These are phyloP conservation scores for Scaptomyza montana DNA, from an alignment of 1,140 invertebrate species.

Conservation along the genomic window DNA sequence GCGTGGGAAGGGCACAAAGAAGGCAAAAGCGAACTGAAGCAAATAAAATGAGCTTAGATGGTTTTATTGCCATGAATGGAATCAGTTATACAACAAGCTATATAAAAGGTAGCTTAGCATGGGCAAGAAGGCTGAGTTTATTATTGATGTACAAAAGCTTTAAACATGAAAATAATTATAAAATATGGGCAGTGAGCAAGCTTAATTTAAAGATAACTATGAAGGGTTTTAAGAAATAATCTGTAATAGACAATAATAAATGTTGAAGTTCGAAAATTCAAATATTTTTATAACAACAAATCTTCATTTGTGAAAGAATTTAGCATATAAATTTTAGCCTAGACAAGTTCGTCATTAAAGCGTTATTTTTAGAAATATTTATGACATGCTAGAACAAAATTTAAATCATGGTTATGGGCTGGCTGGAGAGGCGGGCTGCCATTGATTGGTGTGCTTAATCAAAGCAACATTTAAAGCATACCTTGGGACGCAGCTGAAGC, in stretches of 20 bases:
- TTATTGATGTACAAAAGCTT: slow-evolving; percentile 9
- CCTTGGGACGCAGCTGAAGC: slow-evolving; percentile 26
- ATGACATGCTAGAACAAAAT: slow-evolving; percentile 6
- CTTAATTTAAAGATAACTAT: not conserved
- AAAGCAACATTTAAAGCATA: slow-evolving; percentile 50
- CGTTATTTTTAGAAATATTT: slow-evolving; percentile 18
- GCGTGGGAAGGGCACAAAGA: slow-evolving; percentile 10
- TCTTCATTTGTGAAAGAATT: too few species aligned
- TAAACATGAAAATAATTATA: slow-evolving; percentile 3
- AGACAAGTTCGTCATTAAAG: not conserved
- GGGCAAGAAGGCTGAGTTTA: not conserved
- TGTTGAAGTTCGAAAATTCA: too few species aligned
- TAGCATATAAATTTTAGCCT: not conserved
- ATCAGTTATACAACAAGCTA: slow-evolving; percentile 16
- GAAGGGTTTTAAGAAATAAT: too few species aligned
- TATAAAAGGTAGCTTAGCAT: slow-evolving; percentile 22
- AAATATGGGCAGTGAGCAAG: not conserved
- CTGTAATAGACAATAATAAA: too few species aligned
- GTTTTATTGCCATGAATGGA: slow-evolving; percentile 30
- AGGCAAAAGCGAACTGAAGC: slow-evolving; percentile 12
- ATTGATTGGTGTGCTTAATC: slow-evolving; percentile 50
- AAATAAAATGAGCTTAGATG: slow-evolving; percentile 39
- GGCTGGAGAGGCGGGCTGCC: slow-evolving; percentile 7
- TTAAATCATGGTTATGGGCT: slow-evolving; percentile 28
- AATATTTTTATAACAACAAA: too few species aligned